phyloP scores from a whole-genome alignment of 2,888 invertebrate species.

The Diarsia dahlii region DNA sequence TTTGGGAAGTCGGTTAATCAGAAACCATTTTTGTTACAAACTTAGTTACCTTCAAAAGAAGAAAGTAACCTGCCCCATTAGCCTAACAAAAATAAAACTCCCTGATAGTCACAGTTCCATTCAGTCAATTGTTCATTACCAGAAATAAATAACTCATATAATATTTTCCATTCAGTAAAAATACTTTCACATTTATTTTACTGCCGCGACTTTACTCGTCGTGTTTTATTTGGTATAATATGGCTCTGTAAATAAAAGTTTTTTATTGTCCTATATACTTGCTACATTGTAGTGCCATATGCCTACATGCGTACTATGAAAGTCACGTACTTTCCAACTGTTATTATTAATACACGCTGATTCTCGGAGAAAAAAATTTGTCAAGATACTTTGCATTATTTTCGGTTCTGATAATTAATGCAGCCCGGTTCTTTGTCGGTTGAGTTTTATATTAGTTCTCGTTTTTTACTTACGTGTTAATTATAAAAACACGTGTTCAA shows the following conservation, averaged over 20 bases:
- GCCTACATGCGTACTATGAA: conserved; percentile 27
- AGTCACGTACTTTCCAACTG: conserved; percentile 12
- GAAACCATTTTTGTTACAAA: neutral
- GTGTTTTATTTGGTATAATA: conserved; percentile 63
- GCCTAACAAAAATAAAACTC: neutral
- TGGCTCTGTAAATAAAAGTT: conserved; percentile 61
- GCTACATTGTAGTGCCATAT: conserved; percentile 33
- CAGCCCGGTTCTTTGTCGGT: neutral
- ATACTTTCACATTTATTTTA: conserved; percentile 61
- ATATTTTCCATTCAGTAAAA: conserved; percentile 55
- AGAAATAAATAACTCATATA: conserved; percentile 17
- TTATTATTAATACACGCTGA: conserved; percentile 17
- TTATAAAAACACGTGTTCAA: too few species aligned
- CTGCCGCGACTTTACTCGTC: conserved; percentile 45
- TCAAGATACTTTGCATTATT: too few species aligned
- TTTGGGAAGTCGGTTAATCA: too few species aligned
- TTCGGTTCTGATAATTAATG: too few species aligned
- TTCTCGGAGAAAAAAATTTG: conserved; percentile 6
- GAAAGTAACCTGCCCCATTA: neutral
- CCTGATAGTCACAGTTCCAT: neutral
- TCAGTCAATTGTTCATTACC: conserved; percentile 17
- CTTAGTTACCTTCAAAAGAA: neutral
- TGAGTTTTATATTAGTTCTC: neutral
- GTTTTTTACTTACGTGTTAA: neutral
- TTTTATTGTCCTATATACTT: conserved; percentile 56